Base-by-base conservation (phyloP, 1,140 invertebrate genomes). In the Artemia franciscana region DNA sequence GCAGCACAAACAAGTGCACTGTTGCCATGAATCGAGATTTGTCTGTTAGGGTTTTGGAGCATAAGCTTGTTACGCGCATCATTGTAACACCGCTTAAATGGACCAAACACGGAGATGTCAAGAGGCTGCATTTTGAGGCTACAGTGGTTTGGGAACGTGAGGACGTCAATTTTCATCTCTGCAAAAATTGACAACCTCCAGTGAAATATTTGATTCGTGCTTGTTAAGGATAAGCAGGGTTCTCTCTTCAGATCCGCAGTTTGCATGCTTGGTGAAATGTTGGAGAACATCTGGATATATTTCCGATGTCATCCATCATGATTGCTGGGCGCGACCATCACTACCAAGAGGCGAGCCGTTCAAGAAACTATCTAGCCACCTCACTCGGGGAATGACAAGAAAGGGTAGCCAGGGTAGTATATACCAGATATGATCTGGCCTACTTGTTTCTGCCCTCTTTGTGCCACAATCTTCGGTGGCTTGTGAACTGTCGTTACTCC, bases 131-230 rank as follows among this genome's bases (percentile, higher is more conserved):
- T 65, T 15, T 67, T 67, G 60, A 72, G 71, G 0, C 65, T 67
- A 27, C 65, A 65, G 60, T 71, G 70, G 24, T 70, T 66, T 15
- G 71, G 70, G 21, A 71, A 67, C 5, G 66, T 69, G 25, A 71
- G 1, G 5, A 68, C 51, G 51, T 67, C 57, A 60, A 68, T 75
- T 73, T 88, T 67, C 84, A 79, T 73, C 88, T 86, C 64, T 81
- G 30, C 26, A n/a, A n/a, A n/a, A n/a, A n/a, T n/a, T n/a, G n/a
- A n/a, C n/a, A n/a, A n/a, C n/a, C n/a, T n/a, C n/a, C 61, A 64
- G 2, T 59, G 62, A 15, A 67, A 69, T 26, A 65, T 69, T 27
- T 63, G 67, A n/a, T 60, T 62, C 26, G 65, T 69, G 57, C 58
- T 67, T 25, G 27, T 69, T 59, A 12, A 64, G 39, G 3, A 62